Percentiles rank a stretch among this genome's conserved stretches.
Conservation (phyloP, 2,888 invertebrate genomes). For the Sialis lutaria region DNA sequence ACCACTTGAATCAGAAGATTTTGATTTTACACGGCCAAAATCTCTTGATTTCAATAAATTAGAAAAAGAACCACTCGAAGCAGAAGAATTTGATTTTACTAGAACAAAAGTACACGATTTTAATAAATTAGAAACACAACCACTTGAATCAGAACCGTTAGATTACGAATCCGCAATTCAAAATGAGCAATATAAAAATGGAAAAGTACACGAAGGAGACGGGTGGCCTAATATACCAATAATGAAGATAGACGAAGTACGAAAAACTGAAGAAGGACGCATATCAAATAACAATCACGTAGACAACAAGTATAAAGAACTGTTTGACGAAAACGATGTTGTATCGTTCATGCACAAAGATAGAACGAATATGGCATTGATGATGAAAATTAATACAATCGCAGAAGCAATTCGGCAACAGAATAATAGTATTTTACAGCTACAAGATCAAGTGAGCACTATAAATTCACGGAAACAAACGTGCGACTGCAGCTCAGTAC, state of each 20-base stretch:
- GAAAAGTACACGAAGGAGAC: conserved; percentile 14
- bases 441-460: not conserved
- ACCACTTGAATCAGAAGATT: conserved; percentile 5
- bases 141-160: not conserved
- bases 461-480: not conserved
- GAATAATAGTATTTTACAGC: not conserved
- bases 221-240: conserved; percentile 28
- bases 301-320: not conserved
- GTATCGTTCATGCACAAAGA: not conserved
- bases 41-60: not conserved
- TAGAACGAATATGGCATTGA: not conserved
- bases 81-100: not conserved
- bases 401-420: conserved; percentile 4
- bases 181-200: conserved; percentile 3
- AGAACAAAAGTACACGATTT: conserved; percentile 16
- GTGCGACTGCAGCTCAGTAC: not conserved
- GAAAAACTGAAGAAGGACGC: conserved; percentile 13
- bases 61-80: not conserved
- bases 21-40: not conserved
- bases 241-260: conserved; percentile 21
- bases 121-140: too few relatives aligned
- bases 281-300: conserved; percentile 3
- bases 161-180: not conserved
- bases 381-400: not conserved
- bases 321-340: not conserved